Evolutionary conservation across 92 coral and sea anemone genomes (phyloP), one percentile per base, ranked within the genome.

Genomic region (Epizoanthus rinbou): DNA sequence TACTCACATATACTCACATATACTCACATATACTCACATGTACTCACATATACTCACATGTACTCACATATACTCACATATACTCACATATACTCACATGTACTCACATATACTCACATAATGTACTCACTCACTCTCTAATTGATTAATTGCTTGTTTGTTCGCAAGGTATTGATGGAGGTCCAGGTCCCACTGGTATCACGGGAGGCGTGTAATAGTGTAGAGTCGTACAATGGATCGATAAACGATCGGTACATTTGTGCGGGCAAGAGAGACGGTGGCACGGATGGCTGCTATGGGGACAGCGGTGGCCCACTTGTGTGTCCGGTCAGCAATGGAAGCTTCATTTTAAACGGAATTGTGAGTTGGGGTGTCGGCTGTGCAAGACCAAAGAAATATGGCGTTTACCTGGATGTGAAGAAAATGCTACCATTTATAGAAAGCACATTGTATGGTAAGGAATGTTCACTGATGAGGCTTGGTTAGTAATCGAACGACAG

Each of bases 311-410:
- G 98, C 22, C 93, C 98, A 16, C 63, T 95, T 79, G 93, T 87
- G 62, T 95, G 98, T 86, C 86, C 93, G 14, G 83, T 70, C n/a
- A 88, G 87, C 22, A 86, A 93, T 28, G 92, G 91, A 10, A 84
- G 89, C 62, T 95, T 86, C 83, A 89, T 88, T 14, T 84, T 95
- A 64, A 91, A 80, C 3, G 98, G 98, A 33, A 87, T 95, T 80
- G 94, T 95, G 9, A 93, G 94, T 69, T 95, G 97, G 98, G 98
- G 98, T 15, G 62, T 82, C 19, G 98, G 98, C 0, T 95, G 98
- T 79, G 98, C 97, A 18, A 86, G 98, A 85, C 92, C 97, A 0
- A 76, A 93, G 72, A 92, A 91, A 66, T 93, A 91, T 87, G 98
- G 98, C 57, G 98, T 95, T 64, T 93, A 95, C 63, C 75, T 92